These are phyloP conservation scores for Petrolisthes manimaculis DNA, from an alignment of 2,888 invertebrate genomes.

Conservation along the genomic window DNA sequence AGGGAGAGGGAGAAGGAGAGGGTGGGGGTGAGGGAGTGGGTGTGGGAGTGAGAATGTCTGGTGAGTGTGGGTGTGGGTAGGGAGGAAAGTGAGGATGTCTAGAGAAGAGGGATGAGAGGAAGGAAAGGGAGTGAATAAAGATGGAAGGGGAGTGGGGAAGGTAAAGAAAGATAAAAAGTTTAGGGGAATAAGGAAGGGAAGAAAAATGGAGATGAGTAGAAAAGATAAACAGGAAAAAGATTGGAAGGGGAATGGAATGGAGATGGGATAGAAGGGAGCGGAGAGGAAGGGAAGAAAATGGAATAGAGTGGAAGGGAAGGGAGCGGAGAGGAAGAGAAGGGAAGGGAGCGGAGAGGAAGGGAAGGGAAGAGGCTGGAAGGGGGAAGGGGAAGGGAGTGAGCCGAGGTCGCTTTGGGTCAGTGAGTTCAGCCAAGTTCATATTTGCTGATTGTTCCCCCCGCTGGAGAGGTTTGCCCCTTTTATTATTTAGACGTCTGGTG, in stretches of 20 bases:
- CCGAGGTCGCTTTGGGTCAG: slow-evolving; percentile 41
- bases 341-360: neutral
- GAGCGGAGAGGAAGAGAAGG: too few relatives aligned
- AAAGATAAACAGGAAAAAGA: neutral
- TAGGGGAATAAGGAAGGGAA: neutral
- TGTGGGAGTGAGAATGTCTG: neutral
- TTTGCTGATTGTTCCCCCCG: slow-evolving; percentile 38
- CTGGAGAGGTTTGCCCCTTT: slow-evolving; percentile 28
- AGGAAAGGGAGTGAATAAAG: neutral
- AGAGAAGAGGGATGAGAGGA: neutral
- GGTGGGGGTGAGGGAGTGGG: slow-evolving; percentile 1
- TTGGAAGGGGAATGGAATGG: neutral
- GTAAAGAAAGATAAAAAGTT: neutral
- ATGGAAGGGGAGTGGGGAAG: neutral
- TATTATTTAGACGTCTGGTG: slow-evolving; percentile 39
- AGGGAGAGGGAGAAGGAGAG: neutral
- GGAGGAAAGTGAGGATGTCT: neutral
- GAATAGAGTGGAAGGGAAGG: too few relatives aligned
- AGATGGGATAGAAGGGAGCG: neutral
- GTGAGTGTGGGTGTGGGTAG: neutral
- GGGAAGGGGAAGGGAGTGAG: neutral
- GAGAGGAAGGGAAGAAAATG: neutral
- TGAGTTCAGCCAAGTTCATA: slow-evolving; percentile 29
- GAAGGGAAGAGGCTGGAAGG: neutral
- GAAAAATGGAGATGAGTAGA: neutral